Evolutionary conservation across 2,888 invertebrate genomes (phyloP), one percentile per base, ranked within the genome.

Genomic region (Pristionchus maxplancki): DNA sequence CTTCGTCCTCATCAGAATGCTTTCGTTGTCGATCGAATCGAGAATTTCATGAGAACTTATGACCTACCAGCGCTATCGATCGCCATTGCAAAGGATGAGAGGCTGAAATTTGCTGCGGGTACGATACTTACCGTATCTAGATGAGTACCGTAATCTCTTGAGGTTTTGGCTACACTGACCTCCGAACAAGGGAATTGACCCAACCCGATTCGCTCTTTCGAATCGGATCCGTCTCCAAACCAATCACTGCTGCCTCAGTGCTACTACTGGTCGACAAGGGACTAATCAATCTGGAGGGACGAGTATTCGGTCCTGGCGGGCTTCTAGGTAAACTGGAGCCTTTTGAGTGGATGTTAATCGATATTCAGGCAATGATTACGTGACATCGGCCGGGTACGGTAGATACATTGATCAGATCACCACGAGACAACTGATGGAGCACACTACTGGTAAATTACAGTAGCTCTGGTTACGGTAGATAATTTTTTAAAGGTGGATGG

Each of bases 101-200:
- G 92, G 87, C 91, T 94, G 83, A 94, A 94, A 89, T 94, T 94
- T 82, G 94, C 94, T 40, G 94, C 94, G 48, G 94, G 93, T 93
- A 67, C 1, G 50, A 44, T 48, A 3, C 15, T 5, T 50, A 50
- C 50, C 50, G 50, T 37, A 37, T 81, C n/a, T 0, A 5, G 34
- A 28, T 34, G 34, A 17, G 6, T 71, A 71, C 37, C 20, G 37
- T 71, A 37, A 4, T 24, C 34, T 20, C 88, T 91, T 71, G 50
- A 93, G 93, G 92, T 28, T 94, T 93, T 85, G 94, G 94, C 24
- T 94, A 92, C 90, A 92, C 93, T 34, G 93, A 94, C 89, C 89
- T 94, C 17, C 89, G 93, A 71, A 90, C 91, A 78, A 89, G 92
- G 67, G 93, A 93, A 31, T 48, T 44, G 31, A 37, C 67, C 20